Conservation (phyloP, 2,113 vertebrate genomes). For the Gopherus flavomarginatus region DNA sequence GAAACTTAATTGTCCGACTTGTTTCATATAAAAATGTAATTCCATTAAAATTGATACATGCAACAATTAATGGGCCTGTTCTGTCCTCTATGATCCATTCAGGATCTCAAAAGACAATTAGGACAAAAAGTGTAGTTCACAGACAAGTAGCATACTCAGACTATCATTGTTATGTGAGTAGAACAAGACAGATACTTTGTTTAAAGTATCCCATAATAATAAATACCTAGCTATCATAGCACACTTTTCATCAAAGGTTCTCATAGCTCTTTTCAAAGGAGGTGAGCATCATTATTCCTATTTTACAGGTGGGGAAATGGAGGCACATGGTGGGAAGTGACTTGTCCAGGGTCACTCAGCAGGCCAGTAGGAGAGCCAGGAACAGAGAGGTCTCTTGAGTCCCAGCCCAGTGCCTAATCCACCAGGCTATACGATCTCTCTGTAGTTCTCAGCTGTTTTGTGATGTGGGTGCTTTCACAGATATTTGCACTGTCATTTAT, state of each 20-base stretch:
- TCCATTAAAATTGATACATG: neutral
- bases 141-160: neutral
- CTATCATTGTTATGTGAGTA: neutral
- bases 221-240: neutral
- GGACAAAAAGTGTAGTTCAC: slow-evolving; percentile 18
- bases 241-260: neutral
- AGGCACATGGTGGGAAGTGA: neutral
- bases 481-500: slow-evolving; percentile 21
- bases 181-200: neutral
- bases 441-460: neutral
- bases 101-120: neutral
- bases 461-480: neutral
- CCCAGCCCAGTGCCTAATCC: no score
- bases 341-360: neutral
- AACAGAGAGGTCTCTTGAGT: neutral
- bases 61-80: neutral
- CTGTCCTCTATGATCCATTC: neutral
- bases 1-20: neutral
- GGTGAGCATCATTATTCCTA: neutral
- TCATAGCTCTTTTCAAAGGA: neutral
- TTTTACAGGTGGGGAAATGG: neutral
- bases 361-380: neutral
- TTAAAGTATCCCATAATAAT: slow-evolving; percentile 1
- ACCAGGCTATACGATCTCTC: neutral
- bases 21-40: neutral